A percentile compares a stretch with the other conserved stretches of the same genome.
phyloP scores from a whole-genome alignment of 2,113 vertebrate genomes.

The Syngnathoides biaculeatus region DNA sequence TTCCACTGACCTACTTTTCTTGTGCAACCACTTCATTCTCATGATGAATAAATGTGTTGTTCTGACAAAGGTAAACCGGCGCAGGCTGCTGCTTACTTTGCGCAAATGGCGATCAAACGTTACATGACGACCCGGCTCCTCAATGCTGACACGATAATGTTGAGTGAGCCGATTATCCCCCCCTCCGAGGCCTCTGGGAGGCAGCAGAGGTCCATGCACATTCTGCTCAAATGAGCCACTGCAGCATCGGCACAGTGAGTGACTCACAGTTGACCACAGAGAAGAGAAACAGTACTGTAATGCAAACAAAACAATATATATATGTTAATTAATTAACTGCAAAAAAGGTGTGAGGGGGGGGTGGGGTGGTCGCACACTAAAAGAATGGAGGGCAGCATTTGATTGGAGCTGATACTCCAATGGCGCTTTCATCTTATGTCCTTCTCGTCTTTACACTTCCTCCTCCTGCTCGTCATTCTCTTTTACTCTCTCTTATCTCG shows the following conservation, averaged over 20 bases:
- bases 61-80: too few relatives aligned
- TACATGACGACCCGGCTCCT: background rate
- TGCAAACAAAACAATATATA: slow-evolving; percentile 44
- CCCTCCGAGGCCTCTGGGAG: slow-evolving; percentile 62
- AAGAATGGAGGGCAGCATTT: slow-evolving; percentile 37
- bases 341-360: too few relatives aligned
- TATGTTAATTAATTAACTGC: too few relatives aligned
- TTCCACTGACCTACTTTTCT: too few relatives aligned
- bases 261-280: slow-evolving; percentile 40
- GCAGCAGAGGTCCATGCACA: slow-evolving; percentile 71
- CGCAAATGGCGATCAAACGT: background rate
- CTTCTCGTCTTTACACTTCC: slow-evolving; percentile 19
- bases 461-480: slow-evolving; percentile 20
- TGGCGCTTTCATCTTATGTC: slow-evolving; percentile 26
- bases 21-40: too few relatives aligned
- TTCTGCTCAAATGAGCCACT: background rate
- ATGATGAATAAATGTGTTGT: too few relatives aligned
- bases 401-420: slow-evolving; percentile 49
- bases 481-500: slow-evolving; percentile 13
- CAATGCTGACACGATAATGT: slow-evolving; percentile 3
- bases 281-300: slow-evolving; percentile 24
- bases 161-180: slow-evolving; percentile 2
- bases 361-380: slow-evolving; percentile 1
- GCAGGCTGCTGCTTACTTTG: background rate
- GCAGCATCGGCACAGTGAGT: slow-evolving; percentile 23